Evolutionary conservation across 2,888 invertebrate species (phyloP).

Genomic region (Cryptus armator): DNA sequence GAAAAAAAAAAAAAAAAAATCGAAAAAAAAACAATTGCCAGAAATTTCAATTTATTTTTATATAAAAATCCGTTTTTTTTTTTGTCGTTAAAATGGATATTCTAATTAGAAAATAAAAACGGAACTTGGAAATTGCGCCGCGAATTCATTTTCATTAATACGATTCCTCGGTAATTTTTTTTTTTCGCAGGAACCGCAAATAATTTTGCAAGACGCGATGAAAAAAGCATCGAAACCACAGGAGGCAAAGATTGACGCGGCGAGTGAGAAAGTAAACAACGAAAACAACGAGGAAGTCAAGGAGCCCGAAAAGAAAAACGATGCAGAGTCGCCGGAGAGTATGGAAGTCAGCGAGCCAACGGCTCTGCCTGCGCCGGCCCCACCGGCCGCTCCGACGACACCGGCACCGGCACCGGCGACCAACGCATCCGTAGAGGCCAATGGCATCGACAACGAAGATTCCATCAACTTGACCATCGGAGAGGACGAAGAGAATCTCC

Average conservation of each 20-base stretch:
- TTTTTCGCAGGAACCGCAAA: constrained; percentile 53
- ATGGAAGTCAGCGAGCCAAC: constrained; percentile 38
- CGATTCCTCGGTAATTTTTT: neutral
- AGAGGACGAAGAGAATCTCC: constrained; percentile 91
- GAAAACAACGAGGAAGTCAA: constrained; percentile 67
- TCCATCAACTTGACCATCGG: constrained; percentile 93
- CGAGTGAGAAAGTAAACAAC: constrained; percentile 60
- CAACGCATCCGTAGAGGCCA: constrained; percentile 84
- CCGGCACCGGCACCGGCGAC: constrained; percentile 35
- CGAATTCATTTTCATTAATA: neutral
- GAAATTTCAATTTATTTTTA: neutral
- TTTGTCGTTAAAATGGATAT: neutral
- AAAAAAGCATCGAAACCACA: constrained; percentile 62
- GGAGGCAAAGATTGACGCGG: constrained; percentile 56
- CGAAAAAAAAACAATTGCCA: no score
- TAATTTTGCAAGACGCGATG: constrained; percentile 61
- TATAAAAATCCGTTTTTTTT: no score
- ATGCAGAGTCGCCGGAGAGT: constrained; percentile 71
- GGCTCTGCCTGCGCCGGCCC: constrained; percentile 56
- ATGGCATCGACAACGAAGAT: constrained; percentile 91
- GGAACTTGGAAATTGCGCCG: neutral
- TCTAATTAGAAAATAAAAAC: neutral
- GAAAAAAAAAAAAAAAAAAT: no score
- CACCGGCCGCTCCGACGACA: constrained; percentile 55
- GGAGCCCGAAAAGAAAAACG: constrained; percentile 67